phyloP scores from a whole-genome alignment of 2,113 vertebrate species.

The Pelodiscus sinensis region DNA sequence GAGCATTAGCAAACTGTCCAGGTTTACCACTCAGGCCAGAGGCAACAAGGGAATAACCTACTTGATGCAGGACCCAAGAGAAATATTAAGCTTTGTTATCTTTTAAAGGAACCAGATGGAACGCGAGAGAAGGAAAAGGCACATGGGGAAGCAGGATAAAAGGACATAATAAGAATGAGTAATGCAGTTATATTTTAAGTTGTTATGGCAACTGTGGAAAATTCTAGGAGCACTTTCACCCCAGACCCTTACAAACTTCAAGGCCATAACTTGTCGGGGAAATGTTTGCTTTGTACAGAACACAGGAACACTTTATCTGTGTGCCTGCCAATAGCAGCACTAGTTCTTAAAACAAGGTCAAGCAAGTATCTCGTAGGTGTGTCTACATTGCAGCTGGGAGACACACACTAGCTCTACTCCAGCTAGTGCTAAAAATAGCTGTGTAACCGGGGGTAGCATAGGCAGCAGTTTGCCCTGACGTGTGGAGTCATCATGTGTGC shows the following conservation, averaged over 20 bases:
- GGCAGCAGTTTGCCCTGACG: not conserved
- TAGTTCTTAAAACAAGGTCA: conserved; percentile 15
- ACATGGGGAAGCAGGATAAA: not conserved
- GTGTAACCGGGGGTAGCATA: not conserved
- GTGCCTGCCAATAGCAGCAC: conserved; percentile 33
- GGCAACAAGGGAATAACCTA: not conserved
- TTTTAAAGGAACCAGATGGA: not conserved
- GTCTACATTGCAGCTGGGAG: not conserved
- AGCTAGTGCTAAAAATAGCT: not conserved
- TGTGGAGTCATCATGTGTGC: not conserved
- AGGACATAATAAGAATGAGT: not conserved
- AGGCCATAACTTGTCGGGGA: conserved; percentile 52
- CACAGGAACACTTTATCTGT: conserved; percentile 41
- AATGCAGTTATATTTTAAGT: conserved; percentile 19
- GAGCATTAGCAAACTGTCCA: not conserved
- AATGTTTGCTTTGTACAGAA: conserved; percentile 30
- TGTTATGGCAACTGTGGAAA: not conserved
- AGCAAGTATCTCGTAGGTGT: not conserved
- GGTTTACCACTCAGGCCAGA: not conserved
- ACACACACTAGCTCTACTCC: not conserved
- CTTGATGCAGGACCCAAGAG: not conserved
- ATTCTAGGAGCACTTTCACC: conserved; percentile 36
- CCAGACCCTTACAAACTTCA: not conserved
- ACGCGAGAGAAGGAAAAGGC: not conserved
- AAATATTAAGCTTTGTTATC: conserved; percentile 8